Conservation (phyloP, 2,113 vertebrate genomes). For the Astur gentilis region DNA sequence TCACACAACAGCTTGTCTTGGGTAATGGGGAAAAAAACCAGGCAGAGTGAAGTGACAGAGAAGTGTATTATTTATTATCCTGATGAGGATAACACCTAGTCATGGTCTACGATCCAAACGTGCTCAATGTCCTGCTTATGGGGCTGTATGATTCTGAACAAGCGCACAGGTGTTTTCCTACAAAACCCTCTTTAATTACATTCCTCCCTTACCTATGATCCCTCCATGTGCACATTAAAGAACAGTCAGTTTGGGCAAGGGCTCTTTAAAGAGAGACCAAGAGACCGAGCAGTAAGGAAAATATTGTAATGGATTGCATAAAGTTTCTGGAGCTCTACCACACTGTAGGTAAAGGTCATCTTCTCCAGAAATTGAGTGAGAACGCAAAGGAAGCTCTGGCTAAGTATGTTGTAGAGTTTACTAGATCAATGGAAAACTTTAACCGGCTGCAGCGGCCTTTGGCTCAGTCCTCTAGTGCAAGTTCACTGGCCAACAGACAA, state of each 20-base stretch:
- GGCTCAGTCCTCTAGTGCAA: neutral
- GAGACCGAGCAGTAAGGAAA: neutral
- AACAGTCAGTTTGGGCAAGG: neutral
- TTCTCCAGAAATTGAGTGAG: neutral
- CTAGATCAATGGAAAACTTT: conserved; percentile 12
- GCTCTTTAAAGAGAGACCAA: neutral
- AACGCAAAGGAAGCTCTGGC: neutral
- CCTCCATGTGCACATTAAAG: neutral
- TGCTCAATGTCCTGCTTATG: neutral
- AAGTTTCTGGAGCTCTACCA: neutral
- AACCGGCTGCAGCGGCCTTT: neutral
- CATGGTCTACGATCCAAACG: neutral
- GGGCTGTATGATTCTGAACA: neutral
- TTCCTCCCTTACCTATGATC: neutral
- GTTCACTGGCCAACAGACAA: neutral
- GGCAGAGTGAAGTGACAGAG: neutral
- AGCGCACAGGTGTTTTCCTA: neutral
- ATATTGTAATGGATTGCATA: neutral
- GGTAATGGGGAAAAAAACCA: conserved; percentile 15
- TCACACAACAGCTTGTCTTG: conserved; percentile 49
- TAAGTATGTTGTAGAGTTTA: neutral
- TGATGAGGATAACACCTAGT: neutral
- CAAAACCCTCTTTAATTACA: neutral
- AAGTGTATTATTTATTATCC: conserved; percentile 37
- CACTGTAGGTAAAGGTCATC: conserved; percentile 7